A percentile compares a stretch with the other conserved stretches of the same genome.
Evolutionary conservation across 2,888 invertebrate genomes (phyloP).

Genomic region (Abrostola tripartita): DNA sequence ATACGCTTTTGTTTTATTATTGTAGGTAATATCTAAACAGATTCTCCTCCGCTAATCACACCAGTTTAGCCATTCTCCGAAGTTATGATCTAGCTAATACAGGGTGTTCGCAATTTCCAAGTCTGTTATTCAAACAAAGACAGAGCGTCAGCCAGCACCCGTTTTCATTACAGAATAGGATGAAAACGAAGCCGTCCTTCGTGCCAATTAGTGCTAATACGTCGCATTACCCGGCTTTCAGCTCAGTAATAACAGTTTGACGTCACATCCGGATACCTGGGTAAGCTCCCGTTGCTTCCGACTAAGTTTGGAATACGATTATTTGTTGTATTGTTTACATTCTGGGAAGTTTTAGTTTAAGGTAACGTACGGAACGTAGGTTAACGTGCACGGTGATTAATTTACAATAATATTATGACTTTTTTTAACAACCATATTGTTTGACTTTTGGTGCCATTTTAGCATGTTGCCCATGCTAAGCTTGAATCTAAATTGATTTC

Average conservation of each 20-base stretch:
- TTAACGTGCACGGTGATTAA: not conserved
- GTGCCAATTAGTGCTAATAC: conserved; percentile 70
- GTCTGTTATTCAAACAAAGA: not conserved
- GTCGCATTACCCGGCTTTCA: conserved; percentile 55
- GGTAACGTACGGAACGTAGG: not conserved
- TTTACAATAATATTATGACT: no score
- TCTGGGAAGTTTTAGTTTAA: conserved; percentile 3
- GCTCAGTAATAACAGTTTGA: conserved; percentile 68
- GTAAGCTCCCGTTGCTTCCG: conserved; percentile 4
- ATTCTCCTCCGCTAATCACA: no score
- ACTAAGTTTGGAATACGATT: conserved; percentile 22
- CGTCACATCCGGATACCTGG: conserved; percentile 50
- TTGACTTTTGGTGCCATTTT: no score
- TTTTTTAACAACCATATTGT: no score
- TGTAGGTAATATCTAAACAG: no score
- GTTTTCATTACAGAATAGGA: conserved; percentile 5
- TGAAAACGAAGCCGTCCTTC: conserved; percentile 33
- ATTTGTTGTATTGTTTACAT: conserved; percentile 28
- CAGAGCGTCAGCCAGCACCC: not conserved
- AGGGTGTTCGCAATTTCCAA: not conserved
- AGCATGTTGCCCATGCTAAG: no score
- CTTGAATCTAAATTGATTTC: no score
- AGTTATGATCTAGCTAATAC: no score
- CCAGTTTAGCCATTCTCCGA: no score
- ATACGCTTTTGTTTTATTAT: no score